Evolutionary conservation across 2,888 invertebrate genomes (phyloP).

Genomic region (Eubasilissa splendida): DNA sequence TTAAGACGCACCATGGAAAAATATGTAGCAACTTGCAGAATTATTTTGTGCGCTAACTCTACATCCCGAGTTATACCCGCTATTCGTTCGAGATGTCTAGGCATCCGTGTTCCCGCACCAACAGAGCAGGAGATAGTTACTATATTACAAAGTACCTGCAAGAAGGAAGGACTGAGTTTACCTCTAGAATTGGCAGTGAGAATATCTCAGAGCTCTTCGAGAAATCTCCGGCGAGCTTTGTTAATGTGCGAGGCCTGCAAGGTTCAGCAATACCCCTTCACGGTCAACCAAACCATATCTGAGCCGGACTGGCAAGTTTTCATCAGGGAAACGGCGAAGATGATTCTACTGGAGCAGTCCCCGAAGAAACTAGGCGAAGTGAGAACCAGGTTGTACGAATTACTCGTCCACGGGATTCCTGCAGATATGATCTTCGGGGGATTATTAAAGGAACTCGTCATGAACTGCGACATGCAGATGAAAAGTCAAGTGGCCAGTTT

Average conservation of each 20-base stretch:
- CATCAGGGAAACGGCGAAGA: constrained; percentile 87
- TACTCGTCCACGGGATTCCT: constrained; percentile 95
- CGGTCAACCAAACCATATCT: constrained; percentile 82
- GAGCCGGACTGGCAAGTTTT: constrained; percentile 96
- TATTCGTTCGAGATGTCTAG: constrained; percentile 94
- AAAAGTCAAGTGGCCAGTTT: constrained; percentile 88
- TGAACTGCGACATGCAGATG: constrained; percentile 91
- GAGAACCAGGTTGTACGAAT: constrained; percentile 91
- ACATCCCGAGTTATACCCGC: constrained; percentile 98
- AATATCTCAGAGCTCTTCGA: constrained; percentile 84
- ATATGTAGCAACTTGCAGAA: constrained; percentile 93
- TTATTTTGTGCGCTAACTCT: constrained; percentile 95
- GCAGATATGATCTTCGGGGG: constrained; percentile 92
- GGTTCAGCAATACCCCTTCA: constrained; percentile 92
- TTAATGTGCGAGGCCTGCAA: constrained; percentile 95
- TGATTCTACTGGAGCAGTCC: constrained; percentile 90
- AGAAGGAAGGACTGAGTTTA: constrained; percentile 85
- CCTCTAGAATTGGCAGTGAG: constrained; percentile 83
- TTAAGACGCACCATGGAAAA: constrained; percentile 99
- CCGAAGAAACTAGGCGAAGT: constrained; percentile 89
- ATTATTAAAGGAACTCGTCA: constrained; percentile 86
- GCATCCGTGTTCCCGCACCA: constrained; percentile 93
- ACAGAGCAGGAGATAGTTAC: constrained; percentile 80
- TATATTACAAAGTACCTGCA: constrained; percentile 79
- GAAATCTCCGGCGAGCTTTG: constrained; percentile 93